Evolutionary conservation across 2,797 vertebrate species (phyloP), one percentile per base, ranked within the genome.

Genomic region (Xenentodon cancila): DNA sequence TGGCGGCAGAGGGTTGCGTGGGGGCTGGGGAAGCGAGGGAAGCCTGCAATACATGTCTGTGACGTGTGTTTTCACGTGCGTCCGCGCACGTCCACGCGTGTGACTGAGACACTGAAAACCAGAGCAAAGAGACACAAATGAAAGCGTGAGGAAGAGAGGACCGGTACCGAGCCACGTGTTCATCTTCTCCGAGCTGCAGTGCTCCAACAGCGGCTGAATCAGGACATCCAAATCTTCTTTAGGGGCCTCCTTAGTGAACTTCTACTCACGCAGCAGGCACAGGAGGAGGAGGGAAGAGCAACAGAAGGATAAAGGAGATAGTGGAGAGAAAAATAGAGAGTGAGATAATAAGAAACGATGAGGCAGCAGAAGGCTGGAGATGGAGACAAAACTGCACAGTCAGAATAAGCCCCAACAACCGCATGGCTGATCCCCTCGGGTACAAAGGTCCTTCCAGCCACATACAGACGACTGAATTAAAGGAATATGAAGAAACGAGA

Each of bases 141-240:
- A 32, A 9, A 30, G 3, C 30, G 45, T 66, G 32, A 46, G 30
- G 46, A n/a, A n/a, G 42, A 52, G 50, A 44, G 54, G 20, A 45
- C 32, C 53, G 19, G 46, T 58, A 98, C 96, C 96, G 2, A 97
- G 95, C 97, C 97, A 98, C 0, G 96, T 97, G 87, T 97, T 97
- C 95, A 97, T 97, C 93, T 97, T 97, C 85, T 94, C 92, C 1
- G 96, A 98, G 91, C 94, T 97, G 91, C 96, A 98, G 76, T 98
- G 96, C 79, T 98, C 95, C 81, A 97, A 86, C 80, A 97, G 88
- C 0, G 96, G 96, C 78, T 97, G 94, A 75, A 98, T 97, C 77
- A 96, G 91, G 66, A 97, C 94, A 3, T 97, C 96, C 18, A 94
- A 80, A 68, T 97, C 96, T 60, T 94, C 95, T 86, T 96, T 96